phyloP scores from a whole-genome alignment of 2,888 invertebrate genomes.

The Spisula subtruncata region DNA sequence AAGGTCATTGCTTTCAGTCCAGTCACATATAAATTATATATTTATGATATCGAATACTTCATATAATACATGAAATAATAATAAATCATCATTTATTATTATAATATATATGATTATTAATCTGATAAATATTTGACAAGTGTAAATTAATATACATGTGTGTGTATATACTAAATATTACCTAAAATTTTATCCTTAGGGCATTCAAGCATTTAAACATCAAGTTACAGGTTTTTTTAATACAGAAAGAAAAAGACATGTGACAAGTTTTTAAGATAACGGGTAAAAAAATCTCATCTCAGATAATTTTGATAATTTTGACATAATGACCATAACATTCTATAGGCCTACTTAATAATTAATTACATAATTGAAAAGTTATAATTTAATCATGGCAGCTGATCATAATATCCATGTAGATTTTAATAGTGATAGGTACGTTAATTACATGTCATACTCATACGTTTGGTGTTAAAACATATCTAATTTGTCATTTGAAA shows the following conservation, averaged over 20 bases:
- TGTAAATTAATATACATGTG: neutral
- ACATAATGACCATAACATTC: neutral
- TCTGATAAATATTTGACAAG: neutral
- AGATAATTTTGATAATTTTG: neutral
- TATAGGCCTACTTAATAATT: conserved; percentile 20
- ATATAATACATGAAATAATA: neutral
- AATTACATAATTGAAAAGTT: conserved; percentile 12
- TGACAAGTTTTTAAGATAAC: neutral
- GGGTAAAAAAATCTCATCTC: neutral
- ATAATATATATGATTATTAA: neutral
- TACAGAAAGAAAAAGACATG: neutral
- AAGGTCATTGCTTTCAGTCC: too few relatives aligned
- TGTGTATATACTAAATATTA: too few relatives aligned
- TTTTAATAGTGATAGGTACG: neutral
- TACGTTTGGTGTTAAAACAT: conserved; percentile 38
- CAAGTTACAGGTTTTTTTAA: neutral
- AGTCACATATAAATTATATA: neutral
- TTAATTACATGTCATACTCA: conserved; percentile 47
- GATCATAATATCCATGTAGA: conserved; percentile 27
- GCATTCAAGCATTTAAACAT: neutral
- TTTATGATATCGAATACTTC: neutral
- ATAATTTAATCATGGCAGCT: conserved; percentile 17
- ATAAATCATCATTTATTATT: neutral
- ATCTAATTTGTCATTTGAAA: conserved; percentile 55
- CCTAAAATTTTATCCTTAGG: neutral